Evolutionary conservation across 2,888 invertebrate genomes (phyloP).

Genomic region (Trilocha varians): DNA sequence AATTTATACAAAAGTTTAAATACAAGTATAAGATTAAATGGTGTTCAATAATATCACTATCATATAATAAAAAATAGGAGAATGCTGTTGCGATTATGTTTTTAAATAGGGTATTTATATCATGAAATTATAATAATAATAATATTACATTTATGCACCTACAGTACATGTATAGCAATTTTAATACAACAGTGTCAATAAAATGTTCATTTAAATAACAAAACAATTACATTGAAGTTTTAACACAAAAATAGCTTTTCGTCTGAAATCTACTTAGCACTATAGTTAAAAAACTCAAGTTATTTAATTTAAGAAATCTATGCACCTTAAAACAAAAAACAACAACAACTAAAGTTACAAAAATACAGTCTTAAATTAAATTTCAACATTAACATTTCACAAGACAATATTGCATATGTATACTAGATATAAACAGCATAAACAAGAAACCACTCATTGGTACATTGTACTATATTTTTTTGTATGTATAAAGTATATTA

Average conservation of each 20-base stretch:
- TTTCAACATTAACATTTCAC: not conserved
- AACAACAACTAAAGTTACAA: conserved; percentile 4
- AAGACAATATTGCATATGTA: not conserved
- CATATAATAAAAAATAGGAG: conserved; percentile 7
- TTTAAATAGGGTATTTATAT: not conserved
- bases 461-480: not conserved
- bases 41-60: conserved; percentile 12
- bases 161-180: not conserved
- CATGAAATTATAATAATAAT: not conserved
- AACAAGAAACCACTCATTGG: not conserved
- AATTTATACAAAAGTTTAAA: not conserved
- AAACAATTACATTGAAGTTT: not conserved
- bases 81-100: not conserved
- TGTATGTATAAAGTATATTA: not conserved
- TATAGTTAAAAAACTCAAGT: not conserved
- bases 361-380: conserved; percentile 6
- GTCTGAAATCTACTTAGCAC: too few species aligned
- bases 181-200: not conserved
- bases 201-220: not conserved
- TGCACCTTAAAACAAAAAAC: conserved; percentile 3
- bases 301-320: not conserved
- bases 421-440: not conserved
- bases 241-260: too few species aligned
- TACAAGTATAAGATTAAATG: conserved; percentile 4
- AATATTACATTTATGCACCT: too few species aligned